A percentile compares a stretch with the other conserved stretches of the same genome.
Conservation (phyloP, 2,888 invertebrate species). For the Atethmia centrago region DNA sequence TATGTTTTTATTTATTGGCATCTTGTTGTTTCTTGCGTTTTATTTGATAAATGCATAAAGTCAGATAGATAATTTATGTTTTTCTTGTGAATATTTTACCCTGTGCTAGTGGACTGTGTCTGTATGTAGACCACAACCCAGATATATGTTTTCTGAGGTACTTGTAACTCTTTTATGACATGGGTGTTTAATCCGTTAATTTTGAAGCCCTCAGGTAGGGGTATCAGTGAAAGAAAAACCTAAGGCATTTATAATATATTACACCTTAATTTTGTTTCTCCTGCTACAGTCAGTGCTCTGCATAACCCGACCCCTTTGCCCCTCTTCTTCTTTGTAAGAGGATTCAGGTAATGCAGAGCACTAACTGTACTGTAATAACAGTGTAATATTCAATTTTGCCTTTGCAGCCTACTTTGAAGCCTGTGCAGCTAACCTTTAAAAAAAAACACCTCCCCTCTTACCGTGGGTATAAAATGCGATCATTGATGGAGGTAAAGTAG, state of each 20-base stretch:
- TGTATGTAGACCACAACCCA: background rate
- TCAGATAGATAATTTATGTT: background rate
- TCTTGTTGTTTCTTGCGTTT: background rate
- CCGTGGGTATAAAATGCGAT: background rate
- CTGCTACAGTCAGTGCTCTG: too few species aligned
- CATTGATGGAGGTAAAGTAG: background rate
- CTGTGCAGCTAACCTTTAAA: background rate
- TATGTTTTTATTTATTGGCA: background rate
- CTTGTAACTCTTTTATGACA: background rate
- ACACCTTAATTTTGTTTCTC: background rate
- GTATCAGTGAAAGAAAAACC: background rate
- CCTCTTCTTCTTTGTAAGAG: too few species aligned
- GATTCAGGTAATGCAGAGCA: too few species aligned
- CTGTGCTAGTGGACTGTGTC: background rate
- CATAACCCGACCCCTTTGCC: too few species aligned
- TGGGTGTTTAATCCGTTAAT: background rate
- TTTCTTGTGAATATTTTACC: conserved; percentile 4
- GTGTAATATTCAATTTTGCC: background rate
- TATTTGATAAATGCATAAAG: background rate
- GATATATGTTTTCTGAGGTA: background rate
- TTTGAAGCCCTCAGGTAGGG: background rate
- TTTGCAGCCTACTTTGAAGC: fast-evolving
- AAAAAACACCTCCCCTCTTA: background rate
- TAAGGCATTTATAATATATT: background rate
- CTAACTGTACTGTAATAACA: too few species aligned